These are phyloP conservation scores for Dryobates pubescens DNA, from an alignment of 2,797 vertebrate species.

Conservation along the genomic window DNA sequence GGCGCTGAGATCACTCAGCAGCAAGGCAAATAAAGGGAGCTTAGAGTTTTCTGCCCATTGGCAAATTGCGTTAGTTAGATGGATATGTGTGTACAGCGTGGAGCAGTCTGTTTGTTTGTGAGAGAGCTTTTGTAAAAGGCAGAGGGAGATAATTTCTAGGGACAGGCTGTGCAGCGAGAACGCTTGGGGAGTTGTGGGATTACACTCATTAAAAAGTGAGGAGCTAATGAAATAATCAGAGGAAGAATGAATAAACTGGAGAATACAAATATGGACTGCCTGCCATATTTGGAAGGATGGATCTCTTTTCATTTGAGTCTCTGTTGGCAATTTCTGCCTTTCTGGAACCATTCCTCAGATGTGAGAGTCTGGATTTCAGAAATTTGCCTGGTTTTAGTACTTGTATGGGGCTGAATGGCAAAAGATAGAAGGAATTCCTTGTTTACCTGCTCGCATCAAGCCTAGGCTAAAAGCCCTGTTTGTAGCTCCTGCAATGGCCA, in stretches of 20 bases:
- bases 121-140: constrained; percentile 85
- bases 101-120: constrained; percentile 88
- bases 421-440: not conserved
- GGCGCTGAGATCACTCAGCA: constrained; percentile 60
- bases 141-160: constrained; percentile 85
- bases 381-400: not conserved
- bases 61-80: constrained; percentile 89
- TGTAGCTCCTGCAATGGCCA: not conserved
- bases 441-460: not conserved
- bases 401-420: not conserved
- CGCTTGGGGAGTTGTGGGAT: constrained; percentile 37
- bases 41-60: constrained; percentile 79
- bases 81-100: constrained; percentile 84
- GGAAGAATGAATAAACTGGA: constrained; percentile 10
- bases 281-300: not conserved
- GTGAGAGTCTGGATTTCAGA: not conserved
- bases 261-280: not conserved
- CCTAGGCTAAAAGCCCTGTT: not conserved
- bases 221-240: constrained; percentile 55
- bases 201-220: constrained; percentile 53
- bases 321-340: not conserved
- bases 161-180: constrained; percentile 39
- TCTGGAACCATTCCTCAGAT: not conserved
- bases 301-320: not conserved
- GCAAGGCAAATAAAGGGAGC: constrained; percentile 65